Evolutionary conservation across 2,888 invertebrate species (phyloP).

Genomic region (Drosophila stalkeri): DNA sequence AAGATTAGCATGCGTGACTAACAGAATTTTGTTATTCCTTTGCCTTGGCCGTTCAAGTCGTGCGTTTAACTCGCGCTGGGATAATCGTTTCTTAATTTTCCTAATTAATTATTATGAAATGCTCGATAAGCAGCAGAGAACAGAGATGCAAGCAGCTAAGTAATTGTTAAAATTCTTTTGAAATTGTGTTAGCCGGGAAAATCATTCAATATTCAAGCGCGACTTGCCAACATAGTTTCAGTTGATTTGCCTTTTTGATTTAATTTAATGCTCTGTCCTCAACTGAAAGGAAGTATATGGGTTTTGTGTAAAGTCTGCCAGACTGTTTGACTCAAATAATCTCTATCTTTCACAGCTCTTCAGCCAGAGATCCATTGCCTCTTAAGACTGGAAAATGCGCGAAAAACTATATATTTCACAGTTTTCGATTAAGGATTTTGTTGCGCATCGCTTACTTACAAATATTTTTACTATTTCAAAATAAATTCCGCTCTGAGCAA

Average conservation of each 20-base stretch:
- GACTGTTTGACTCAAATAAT: background rate
- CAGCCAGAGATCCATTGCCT: background rate
- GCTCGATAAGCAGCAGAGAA: constrained; percentile 70
- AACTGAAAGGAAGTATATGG: background rate
- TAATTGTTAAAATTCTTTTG: constrained; percentile 67
- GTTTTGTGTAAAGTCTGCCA: background rate
- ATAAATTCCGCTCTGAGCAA: background rate
- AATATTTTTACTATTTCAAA: too few relatives aligned
- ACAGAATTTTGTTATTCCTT: constrained; percentile 75
- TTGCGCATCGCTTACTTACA: too few relatives aligned
- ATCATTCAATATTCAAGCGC: constrained; percentile 26
- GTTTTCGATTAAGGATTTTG: background rate
- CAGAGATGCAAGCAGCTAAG: constrained; percentile 67
- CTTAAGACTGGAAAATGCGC: background rate
- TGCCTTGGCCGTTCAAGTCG: constrained; percentile 44
- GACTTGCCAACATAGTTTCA: constrained; percentile 4
- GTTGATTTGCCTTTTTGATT: constrained; percentile 52
- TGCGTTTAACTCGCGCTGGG: constrained; percentile 62
- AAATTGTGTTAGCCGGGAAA: constrained; percentile 6
- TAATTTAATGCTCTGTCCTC: background rate
- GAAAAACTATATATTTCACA: background rate
- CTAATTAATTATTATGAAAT: constrained; percentile 84
- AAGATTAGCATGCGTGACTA: constrained; percentile 83
- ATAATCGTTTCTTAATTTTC: constrained; percentile 84
- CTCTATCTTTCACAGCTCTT: background rate